Conservation (phyloP, 2,113 vertebrate species). For the Anoplopoma fimbria region DNA sequence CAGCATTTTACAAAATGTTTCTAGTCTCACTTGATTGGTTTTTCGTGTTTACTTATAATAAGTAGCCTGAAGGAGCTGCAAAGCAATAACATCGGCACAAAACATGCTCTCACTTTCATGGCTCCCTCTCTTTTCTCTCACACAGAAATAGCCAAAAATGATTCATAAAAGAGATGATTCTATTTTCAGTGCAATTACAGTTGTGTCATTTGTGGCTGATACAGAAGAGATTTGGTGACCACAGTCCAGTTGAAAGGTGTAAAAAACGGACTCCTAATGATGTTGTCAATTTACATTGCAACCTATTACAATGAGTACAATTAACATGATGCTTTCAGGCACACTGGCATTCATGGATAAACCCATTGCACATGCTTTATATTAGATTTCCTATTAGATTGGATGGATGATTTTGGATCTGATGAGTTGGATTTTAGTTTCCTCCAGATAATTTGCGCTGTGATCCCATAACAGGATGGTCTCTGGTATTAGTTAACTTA, state of each 20-base stretch:
- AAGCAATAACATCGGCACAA: constrained; percentile 28
- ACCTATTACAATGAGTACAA: background rate
- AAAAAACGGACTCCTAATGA: constrained; percentile 4
- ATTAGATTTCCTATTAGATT: background rate
- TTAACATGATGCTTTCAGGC: constrained; percentile 3
- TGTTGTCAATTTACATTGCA: constrained; percentile 5
- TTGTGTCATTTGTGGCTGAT: constrained; percentile 23
- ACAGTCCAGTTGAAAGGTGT: constrained; percentile 17
- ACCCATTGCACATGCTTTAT: background rate
- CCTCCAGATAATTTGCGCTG: background rate
- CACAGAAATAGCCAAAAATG: constrained; percentile 26
- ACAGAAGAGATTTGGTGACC: background rate
- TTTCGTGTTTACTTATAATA: constrained; percentile 65
- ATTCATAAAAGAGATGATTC: constrained; percentile 35
- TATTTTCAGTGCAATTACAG: constrained; percentile 34
- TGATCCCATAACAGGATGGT: background rate
- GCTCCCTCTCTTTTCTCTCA: background rate
- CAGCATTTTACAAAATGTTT: constrained; percentile 45
- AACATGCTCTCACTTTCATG: background rate
- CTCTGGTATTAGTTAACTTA: background rate
- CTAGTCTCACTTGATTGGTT: constrained; percentile 57
- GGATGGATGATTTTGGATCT: background rate
- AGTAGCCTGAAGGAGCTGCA: constrained; percentile 39
- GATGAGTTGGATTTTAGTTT: background rate
- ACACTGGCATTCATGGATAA: constrained; percentile 1